Percentiles rank a stretch among this genome's conserved stretches.
These are phyloP conservation scores for Furcula furcula DNA, from an alignment of 2,888 invertebrate genomes.

Conservation along the genomic window DNA sequence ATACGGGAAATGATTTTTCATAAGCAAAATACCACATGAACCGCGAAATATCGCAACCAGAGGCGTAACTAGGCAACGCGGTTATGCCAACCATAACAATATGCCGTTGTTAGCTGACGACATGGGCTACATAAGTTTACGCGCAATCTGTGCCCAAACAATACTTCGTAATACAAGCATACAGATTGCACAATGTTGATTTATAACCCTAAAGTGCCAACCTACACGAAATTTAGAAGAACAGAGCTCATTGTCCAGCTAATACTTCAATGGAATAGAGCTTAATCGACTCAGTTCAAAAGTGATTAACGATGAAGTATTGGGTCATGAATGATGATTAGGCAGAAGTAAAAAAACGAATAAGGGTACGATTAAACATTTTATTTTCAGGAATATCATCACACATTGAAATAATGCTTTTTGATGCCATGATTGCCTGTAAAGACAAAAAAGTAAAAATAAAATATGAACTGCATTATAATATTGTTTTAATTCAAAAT, in stretches of 20 bases:
- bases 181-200: slow-evolving; percentile 32
- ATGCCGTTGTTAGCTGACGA: slow-evolving; percentile 42
- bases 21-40: slow-evolving; percentile 37
- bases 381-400: too few relatives aligned
- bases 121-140: slow-evolving; percentile 39
- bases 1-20: slow-evolving; percentile 15
- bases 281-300: too few relatives aligned
- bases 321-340: too few relatives aligned
- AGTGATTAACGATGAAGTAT: too few relatives aligned
- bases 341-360: too few relatives aligned
- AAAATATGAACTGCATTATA: too few relatives aligned
- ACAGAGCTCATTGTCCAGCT: slow-evolving; percentile 32
- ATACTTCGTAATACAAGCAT: slow-evolving; percentile 37
- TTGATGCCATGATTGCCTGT: too few relatives aligned
- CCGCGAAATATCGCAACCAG: slow-evolving; percentile 51
- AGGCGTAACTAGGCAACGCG: slow-evolving; percentile 59
- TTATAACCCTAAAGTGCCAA: slow-evolving; percentile 21
- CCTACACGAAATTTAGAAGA: slow-evolving; percentile 20
- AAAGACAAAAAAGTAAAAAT: too few relatives aligned
- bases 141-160: slow-evolving; percentile 54
- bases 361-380: too few relatives aligned
- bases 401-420: too few relatives aligned
- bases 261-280: too few relatives aligned
- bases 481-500: too few relatives aligned
- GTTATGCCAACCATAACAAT: slow-evolving; percentile 65